Base-by-base conservation (phyloP, 92 coral and sea anemone species). In the Metridium senile region DNA sequence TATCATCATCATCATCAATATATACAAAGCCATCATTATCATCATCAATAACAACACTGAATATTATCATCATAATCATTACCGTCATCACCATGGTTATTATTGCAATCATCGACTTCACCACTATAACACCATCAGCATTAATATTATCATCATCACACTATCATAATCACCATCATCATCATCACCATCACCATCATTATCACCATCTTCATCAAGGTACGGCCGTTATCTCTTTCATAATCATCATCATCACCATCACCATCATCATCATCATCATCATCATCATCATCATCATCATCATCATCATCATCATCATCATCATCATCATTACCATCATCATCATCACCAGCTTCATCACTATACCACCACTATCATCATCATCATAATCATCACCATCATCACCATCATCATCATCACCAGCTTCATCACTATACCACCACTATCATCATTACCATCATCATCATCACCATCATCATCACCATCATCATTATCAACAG, bases 41-140 rank as follows among this genome's bases (percentile, higher is more conserved):
- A 62, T 2, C 68, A 62, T 62, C 68, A 62, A 3, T 11, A 62
- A 23, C 68, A 26, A 1, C 68, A 62, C 49, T 39, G n/a, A n/a
- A n/a, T n/a, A 39, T 39, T 13, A 39, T 39, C 49, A 39, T 13
- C 49, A 39, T 39, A 6, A 39, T 39, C 49, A 39, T 39, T 13
- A 39, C 13, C 49, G 13, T 13, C 49, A 39, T 39, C 49, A 39
- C 49, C 49, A 39, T 39, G 8, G 13, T 39, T 13, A 39, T 39
- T 39, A 39, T 13, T 13, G 68, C 33, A 22, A 27, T 19, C 46
- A 25, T 11, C 20, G 19, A 26, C 20, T 21, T 28, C 69, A 64
- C 4, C 33, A 64, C 69, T 18, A 28, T n/a, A 16, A 16, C 4
- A 39, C 13, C 49, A 39, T 39, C 49, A 39, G 8, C 13, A 39